Evolutionary conservation across 2,797 vertebrate genomes (phyloP), one percentile per base, ranked within the genome.

Genomic region (Erethizon dorsatum): DNA sequence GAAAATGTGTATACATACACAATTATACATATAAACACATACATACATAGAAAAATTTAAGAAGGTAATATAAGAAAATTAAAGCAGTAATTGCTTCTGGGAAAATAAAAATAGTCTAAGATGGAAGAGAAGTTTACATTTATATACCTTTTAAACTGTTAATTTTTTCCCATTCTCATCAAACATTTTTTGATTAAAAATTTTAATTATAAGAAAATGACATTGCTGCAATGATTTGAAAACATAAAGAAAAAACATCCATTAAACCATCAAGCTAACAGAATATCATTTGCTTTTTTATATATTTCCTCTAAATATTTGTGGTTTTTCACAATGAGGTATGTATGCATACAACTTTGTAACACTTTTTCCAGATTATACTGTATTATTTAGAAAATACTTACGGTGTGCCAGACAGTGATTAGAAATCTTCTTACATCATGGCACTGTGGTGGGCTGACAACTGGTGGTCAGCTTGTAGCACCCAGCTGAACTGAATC

Each of bases 1-100:
- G 82, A 89, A 88, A 86, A 10, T 31, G 6, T 87, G 20, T 95
- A 8, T 94, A 8, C 37, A 24, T 83, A 41, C 18, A 87, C 17
- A 54, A 54, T 79, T 69, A 61, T 6, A 83, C 37, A 86, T n/a
- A 45, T 54, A 75, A 83, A 52, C 22, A 88, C 87, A 24, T 85
- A 91, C 90, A 67, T 84, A 50, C 15, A 78, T 54, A 92, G 31
- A 83, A 86, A 95, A 84, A 59, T 50, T 88, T 6, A 87, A 86
- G 57, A 91, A 80, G 28, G 45, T 85, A 88, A 95, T 69, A 77
- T 90, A 92, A 82, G n/a, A 69, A 96, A 96, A 79, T 90, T n/a
- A 67, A 92, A 77, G 63, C 69, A 84, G 59, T 94, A 92, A 82
- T 90, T 95, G 67, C n/a, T 96, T 90, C 57, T 92, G 22, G 63